Conservation (phyloP, 2,797 vertebrate genomes). For the Pipistrellus pipistrellus region DNA sequence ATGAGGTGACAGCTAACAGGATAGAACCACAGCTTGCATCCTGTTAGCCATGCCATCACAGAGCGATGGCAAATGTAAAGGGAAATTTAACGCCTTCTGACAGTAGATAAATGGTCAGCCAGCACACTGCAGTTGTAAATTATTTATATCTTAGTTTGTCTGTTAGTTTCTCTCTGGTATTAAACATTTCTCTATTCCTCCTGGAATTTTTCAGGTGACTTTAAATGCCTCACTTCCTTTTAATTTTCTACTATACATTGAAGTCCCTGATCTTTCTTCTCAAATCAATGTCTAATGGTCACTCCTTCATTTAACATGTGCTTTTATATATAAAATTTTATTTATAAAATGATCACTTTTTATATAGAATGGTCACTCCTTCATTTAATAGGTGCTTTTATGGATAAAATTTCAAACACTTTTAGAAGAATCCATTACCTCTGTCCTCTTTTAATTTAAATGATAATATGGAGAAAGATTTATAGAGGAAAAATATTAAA, state of each 20-base stretch:
- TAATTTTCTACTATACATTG: not conserved
- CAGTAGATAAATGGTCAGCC: not conserved
- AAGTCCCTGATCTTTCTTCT: constrained; percentile 2
- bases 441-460: not conserved
- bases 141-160: not conserved
- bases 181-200: not conserved
- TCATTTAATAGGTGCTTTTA: not conserved
- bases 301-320: not conserved
- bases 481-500: not conserved
- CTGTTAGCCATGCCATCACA: not conserved
- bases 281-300: not conserved
- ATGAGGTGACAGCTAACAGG: not conserved
- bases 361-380: not conserved
- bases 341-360: too few species aligned
- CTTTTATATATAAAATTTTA: not conserved
- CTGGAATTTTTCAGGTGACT: not conserved
- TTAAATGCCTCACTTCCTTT: not conserved
- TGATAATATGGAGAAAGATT: not conserved
- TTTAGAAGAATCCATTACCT: not conserved
- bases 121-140: not conserved
- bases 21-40: not conserved
- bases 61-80: not conserved
- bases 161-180: not conserved
- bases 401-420: not conserved
- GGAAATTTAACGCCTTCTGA: not conserved